These are phyloP conservation scores for Reticulitermes speratus DNA, from an alignment of 1,140 invertebrate species.

Conservation along the genomic window DNA sequence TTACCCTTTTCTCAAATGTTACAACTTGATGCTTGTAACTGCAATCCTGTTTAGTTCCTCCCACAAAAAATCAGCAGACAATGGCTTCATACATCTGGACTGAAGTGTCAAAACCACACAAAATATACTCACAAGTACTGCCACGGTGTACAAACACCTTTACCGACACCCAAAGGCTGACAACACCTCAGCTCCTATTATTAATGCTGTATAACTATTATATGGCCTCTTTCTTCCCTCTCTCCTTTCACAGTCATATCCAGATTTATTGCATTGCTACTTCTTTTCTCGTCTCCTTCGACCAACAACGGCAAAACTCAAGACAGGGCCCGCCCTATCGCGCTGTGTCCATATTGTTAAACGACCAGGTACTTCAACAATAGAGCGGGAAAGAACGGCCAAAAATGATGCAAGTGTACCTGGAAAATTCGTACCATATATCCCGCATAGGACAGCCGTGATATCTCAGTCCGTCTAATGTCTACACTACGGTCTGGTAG, in stretches of 20 bases:
- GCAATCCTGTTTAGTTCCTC: too few relatives aligned
- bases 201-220: not conserved
- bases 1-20: too few relatives aligned
- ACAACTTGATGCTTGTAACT: too few relatives aligned
- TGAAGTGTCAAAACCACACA: too few relatives aligned
- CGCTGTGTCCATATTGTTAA: not conserved
- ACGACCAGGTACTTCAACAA: constrained; percentile 1
- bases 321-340: constrained; percentile 1
- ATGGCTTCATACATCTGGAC: too few relatives aligned
- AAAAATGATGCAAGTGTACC: too few relatives aligned
- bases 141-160: not conserved
- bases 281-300: not conserved
- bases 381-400: not conserved
- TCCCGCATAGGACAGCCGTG: too few relatives aligned
- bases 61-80: too few relatives aligned
- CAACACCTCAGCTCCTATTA: not conserved
- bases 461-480: too few relatives aligned
- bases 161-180: not conserved
- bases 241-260: not conserved
- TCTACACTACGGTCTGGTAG: too few relatives aligned
- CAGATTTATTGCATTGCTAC: constrained; percentile 15
- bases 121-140: too few relatives aligned
- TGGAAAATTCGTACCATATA: too few relatives aligned
- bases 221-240: not conserved
- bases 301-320: not conserved